Conservation (phyloP, 2,888 invertebrate genomes). For the Thecophora atra region DNA sequence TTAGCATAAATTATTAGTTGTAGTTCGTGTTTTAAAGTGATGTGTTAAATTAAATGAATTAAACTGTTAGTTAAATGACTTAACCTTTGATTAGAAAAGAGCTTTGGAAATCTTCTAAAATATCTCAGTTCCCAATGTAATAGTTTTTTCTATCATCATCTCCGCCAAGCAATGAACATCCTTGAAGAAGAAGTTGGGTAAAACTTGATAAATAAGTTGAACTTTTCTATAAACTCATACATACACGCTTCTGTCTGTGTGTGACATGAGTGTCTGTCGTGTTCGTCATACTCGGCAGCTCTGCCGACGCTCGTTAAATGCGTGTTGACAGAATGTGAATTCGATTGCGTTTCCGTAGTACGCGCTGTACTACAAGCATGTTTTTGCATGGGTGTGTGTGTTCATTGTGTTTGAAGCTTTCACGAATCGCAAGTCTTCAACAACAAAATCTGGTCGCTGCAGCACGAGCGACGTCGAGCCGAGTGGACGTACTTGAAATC, state of each 20-base stretch:
- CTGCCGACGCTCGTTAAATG: neutral
- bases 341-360: conserved; percentile 2
- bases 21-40: no score
- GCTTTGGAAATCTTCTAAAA: no score
- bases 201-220: neutral
- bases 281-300: neutral
- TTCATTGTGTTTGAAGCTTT: neutral
- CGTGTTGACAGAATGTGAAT: neutral
- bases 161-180: no score
- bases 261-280: no score
- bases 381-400: neutral
- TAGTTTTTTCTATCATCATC: no score
- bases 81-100: no score
- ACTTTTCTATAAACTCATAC: neutral
- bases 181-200: neutral
- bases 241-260: no score
- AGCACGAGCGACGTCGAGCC: neutral
- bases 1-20: conserved; percentile 17
- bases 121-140: no score
- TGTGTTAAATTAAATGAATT: no score
- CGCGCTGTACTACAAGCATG: neutral
- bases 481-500: conserved; percentile 21
- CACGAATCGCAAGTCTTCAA: neutral
- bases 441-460: neutral
- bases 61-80: no score